These are phyloP conservation scores for Habrosyne pyritoides DNA, from an alignment of 2,888 invertebrate genomes.

Conservation along the genomic window DNA sequence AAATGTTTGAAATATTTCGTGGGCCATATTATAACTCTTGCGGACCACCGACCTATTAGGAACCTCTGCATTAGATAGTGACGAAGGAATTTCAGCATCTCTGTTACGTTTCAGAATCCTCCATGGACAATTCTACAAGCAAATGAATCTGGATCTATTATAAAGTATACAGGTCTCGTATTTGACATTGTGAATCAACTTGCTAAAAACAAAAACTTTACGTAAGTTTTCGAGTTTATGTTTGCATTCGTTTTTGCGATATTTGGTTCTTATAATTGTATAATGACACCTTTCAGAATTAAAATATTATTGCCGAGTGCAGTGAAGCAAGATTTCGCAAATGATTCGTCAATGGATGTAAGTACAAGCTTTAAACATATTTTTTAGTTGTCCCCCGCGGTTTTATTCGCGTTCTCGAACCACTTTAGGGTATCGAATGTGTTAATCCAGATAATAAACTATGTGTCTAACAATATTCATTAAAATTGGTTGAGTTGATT, in stretches of 20 bases:
- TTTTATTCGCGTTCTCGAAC: too few relatives aligned
- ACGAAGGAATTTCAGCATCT: background rate
- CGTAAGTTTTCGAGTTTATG: conserved; percentile 72
- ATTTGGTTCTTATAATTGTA: background rate
- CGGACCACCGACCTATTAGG: too few relatives aligned
- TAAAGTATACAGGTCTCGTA: conserved; percentile 87
- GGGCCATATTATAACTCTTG: too few relatives aligned
- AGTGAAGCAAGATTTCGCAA: conserved; percentile 51
- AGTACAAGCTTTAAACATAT: too few relatives aligned
- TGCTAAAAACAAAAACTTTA: conserved; percentile 91
- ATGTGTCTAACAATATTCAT: too few relatives aligned
- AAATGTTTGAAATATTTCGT: too few relatives aligned
- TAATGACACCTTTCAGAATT: conserved; percentile 50
- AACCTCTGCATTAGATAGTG: too few relatives aligned
- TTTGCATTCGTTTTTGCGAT: background rate
- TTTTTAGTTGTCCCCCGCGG: too few relatives aligned
- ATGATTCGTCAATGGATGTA: conserved; percentile 55
- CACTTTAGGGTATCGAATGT: too few relatives aligned
- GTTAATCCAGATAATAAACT: too few relatives aligned
- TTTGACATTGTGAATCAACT: conserved; percentile 92
- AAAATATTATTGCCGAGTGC: conserved; percentile 60
- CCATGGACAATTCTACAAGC: conserved; percentile 91
- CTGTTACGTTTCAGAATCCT: conserved; percentile 88
- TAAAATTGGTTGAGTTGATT: too few relatives aligned
- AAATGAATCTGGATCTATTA: conserved; percentile 83